Evolutionary conservation across 37 sponge, comb jelly and placozoan genomes (phyloP).

Genomic region (Geodia barretti): DNA sequence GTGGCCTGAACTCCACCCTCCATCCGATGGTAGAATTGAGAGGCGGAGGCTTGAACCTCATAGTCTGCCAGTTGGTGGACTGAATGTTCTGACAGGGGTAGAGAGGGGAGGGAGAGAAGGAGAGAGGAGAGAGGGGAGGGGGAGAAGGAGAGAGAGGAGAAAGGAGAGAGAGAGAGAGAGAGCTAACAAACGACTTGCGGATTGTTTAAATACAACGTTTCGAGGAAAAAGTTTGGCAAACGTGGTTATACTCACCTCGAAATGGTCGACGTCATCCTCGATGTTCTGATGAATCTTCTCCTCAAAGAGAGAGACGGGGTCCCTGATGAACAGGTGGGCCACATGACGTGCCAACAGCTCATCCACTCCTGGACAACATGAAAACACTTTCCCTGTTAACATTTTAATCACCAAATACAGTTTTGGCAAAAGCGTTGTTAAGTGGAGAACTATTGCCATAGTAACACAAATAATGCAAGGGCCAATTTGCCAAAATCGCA

Average conservation of each 20-base stretch:
- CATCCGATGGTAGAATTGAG: conserved; percentile 94
- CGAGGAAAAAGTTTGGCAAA: conserved; percentile 10
- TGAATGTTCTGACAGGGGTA: conserved; percentile 80
- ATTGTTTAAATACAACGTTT: conserved; percentile 2
- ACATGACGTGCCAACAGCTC: conserved; percentile 86
- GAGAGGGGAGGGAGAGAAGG: background rate
- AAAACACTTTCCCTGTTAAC: too few species aligned
- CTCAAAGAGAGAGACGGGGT: conserved; percentile 85
- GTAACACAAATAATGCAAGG: too few species aligned
- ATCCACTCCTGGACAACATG: conserved; percentile 70
- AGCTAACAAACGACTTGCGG: background rate
- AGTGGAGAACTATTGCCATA: too few species aligned
- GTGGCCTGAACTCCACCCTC: conserved; percentile 97
- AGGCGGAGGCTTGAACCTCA: conserved; percentile 99
- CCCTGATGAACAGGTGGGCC: conserved; percentile 93
- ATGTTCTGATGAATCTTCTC: conserved; percentile 83
- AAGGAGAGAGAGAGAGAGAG: conserved; percentile 1
- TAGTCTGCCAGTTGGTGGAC: conserved; percentile 98
- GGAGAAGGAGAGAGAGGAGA: background rate
- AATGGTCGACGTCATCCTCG: conserved; percentile 87
- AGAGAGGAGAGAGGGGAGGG: conserved; percentile 1
- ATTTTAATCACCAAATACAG: background rate
- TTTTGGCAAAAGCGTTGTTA: too few species aligned
- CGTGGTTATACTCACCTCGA: conserved; percentile 68
- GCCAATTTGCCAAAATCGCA: too few species aligned